Conservation (phyloP, 2,888 invertebrate species). For the Plagodis pulveraria region DNA sequence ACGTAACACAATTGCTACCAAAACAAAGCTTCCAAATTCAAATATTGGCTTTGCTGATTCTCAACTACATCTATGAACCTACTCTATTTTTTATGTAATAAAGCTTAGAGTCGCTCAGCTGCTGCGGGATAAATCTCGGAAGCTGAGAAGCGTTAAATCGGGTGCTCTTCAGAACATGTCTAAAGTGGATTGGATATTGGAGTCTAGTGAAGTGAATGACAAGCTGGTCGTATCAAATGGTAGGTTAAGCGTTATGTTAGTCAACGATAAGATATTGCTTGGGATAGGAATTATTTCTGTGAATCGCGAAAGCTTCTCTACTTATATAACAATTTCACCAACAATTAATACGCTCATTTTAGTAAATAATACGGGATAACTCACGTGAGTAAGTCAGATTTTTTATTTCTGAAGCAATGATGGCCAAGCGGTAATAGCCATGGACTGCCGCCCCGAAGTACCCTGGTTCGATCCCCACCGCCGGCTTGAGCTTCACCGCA, state of each 20-base stretch:
- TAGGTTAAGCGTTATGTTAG: background rate
- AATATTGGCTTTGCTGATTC: constrained; percentile 44
- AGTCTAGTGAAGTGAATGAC: constrained; percentile 20
- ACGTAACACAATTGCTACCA: constrained; percentile 44
- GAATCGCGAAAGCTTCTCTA: too few relatives aligned
- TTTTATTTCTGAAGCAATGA: too few relatives aligned
- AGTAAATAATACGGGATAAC: too few relatives aligned
- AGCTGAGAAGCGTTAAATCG: constrained; percentile 19
- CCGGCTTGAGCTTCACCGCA: too few relatives aligned
- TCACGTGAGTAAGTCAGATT: too few relatives aligned
- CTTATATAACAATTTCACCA: too few relatives aligned
- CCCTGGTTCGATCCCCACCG: too few relatives aligned
- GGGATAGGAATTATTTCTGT: too few relatives aligned
- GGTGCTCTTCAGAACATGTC: constrained; percentile 15
- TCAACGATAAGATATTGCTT: too few relatives aligned
- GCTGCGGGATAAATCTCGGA: background rate
- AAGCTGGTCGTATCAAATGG: constrained; percentile 1
- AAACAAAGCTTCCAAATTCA: constrained; percentile 45
- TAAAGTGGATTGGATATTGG: constrained; percentile 21
- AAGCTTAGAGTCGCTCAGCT: constrained; percentile 9
- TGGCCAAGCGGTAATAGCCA: too few relatives aligned
- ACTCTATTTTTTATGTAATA: constrained; percentile 6
- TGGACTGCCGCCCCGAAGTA: too few relatives aligned
- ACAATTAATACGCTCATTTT: too few relatives aligned
- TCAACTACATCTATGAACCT: constrained; percentile 22